These are phyloP conservation scores for Parthenolecanium corni DNA, from an alignment of 2,888 invertebrate species.

Conservation along the genomic window DNA sequence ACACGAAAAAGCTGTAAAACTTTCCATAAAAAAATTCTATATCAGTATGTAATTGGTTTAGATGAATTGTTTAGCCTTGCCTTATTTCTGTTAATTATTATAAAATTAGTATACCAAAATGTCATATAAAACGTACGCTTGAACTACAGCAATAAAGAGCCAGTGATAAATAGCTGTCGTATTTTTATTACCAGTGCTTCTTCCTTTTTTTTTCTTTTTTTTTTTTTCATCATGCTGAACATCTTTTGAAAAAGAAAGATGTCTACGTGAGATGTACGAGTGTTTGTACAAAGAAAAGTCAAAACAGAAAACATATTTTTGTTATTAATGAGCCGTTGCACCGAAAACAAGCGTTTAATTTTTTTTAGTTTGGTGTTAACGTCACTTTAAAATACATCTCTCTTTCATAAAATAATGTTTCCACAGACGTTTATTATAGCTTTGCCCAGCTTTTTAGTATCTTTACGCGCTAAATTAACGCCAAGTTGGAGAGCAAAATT, in stretches of 20 bases:
- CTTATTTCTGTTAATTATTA: conserved; percentile 25
- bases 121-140: conserved; percentile 12
- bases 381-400: conserved; percentile 28
- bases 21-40: conserved; percentile 14
- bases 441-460: not conserved
- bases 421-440: not conserved
- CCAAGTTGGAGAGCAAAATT: not conserved
- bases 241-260: not conserved
- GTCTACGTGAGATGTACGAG: conserved; percentile 3
- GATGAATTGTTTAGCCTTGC: conserved; percentile 2
- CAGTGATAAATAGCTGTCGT: conserved; percentile 25
- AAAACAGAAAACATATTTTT: conserved; percentile 27
- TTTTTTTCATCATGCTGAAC: too few species aligned
- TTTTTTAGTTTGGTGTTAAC: conserved; percentile 27
- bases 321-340: conserved; percentile 29
- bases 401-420: not conserved
- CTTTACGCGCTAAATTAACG: conserved; percentile 20
- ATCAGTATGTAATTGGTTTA: conserved; percentile 21
- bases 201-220: too few species aligned
- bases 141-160: conserved; percentile 7
- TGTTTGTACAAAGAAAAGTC: conserved; percentile 25
- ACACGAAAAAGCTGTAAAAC: too few species aligned
- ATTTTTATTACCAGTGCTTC: conserved; percentile 18
- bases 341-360: conserved; percentile 27
- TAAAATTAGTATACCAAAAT: conserved; percentile 22